These are phyloP conservation scores for Python bivittatus DNA, from an alignment of 2,113 vertebrate species.

Conservation along the genomic window DNA sequence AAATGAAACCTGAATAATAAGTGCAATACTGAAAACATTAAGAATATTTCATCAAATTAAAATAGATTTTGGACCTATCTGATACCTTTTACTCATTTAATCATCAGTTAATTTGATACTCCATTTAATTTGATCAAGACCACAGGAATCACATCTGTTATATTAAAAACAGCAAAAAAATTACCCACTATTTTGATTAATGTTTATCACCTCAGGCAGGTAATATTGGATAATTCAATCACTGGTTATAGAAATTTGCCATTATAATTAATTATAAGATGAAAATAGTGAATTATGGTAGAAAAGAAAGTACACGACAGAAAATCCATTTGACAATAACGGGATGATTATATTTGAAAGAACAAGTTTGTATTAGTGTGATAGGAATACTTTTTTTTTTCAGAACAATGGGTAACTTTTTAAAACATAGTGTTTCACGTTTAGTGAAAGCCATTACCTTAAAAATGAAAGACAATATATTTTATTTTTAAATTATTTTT, in stretches of 20 bases:
- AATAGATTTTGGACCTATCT: constrained; percentile 62
- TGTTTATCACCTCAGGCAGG: constrained; percentile 66
- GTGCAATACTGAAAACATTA: constrained; percentile 43
- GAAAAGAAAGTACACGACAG: constrained; percentile 56
- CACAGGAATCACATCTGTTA: constrained; percentile 61
- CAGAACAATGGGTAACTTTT: neutral
- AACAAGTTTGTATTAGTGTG: constrained; percentile 18
- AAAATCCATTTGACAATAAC: constrained; percentile 52
- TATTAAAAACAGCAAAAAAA: constrained; percentile 70
- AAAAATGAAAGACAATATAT: too few relatives aligned
- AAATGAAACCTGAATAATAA: constrained; percentile 43
- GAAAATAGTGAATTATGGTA: constrained; percentile 46
- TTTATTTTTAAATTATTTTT: too few relatives aligned
- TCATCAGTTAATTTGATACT: constrained; percentile 65
- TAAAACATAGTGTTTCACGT: neutral
- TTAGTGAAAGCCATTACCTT: neutral
- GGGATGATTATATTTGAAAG: constrained; percentile 51
- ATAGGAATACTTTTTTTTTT: neutral
- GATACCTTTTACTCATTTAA: constrained; percentile 67
- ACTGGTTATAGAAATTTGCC: constrained; percentile 61
- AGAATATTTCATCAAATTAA: constrained; percentile 65
- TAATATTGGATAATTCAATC: constrained; percentile 70
- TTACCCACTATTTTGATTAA: constrained; percentile 68
- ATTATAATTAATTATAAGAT: constrained; percentile 70
- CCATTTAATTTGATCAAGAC: constrained; percentile 71